Base-by-base conservation (phyloP, 2,797 vertebrate genomes). In the Benthosema pterotum region DNA sequence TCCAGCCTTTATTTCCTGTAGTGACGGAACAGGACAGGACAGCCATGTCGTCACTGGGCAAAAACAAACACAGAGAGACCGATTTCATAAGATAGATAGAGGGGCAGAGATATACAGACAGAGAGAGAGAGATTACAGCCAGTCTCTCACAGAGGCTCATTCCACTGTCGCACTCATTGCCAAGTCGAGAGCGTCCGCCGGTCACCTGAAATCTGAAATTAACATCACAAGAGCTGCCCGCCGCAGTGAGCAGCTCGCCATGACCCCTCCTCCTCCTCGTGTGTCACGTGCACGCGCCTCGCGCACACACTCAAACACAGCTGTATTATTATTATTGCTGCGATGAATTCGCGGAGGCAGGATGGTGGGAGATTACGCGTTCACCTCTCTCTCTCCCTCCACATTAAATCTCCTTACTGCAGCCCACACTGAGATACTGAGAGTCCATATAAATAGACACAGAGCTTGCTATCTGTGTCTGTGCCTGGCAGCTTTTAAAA, bases 391-490 rank as follows among this genome's bases (percentile, higher is more conserved):
- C 28, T 32, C 83, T 82, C 81, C 71, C 71, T 80, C 67, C 79
- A 77, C 43, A 60, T 69, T 77, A 87, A 90, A 89, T 87, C 81
- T 83, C 63, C 80, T 89, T 83, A 80, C 75, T 72, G 78, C 79
- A 83, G 80, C 77, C 74, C 66, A 70, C 65, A 32, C 72, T 68
- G 60, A 83, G 87, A 90, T 85, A 11, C 32, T 38, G 32, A 38
- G 32, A 11, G 11, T 38, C 32, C 32, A 38, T 38, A 87, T 85
- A 87, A 86, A 84, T 88, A 89, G 84, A 83, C 69, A 74, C 72
- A 78, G 32, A 38, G 79, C 60, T 67, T 65, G 54, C 32, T 38
- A 38, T 38, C 32, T 38, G 32, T 38, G 32, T 9, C 32, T 38
- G 32, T 38, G 32, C 32, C 32, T 38, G 32, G 32, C 32, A 38